Evolutionary conservation across 2,113 vertebrate species (phyloP).

Genomic region (Amblyopsis rosae): DNA sequence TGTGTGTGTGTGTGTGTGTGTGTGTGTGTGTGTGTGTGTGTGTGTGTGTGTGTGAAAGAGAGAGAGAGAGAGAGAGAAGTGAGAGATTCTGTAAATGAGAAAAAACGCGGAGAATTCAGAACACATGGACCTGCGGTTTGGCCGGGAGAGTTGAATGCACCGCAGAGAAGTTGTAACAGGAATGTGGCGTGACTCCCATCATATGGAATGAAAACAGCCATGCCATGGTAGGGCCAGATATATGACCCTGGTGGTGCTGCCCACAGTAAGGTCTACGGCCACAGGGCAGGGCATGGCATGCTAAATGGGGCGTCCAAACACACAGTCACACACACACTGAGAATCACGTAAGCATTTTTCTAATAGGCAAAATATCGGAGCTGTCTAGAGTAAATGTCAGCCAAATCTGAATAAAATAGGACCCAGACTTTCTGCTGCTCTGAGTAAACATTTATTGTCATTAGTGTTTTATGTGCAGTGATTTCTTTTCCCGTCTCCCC

Average conservation of each 20-base stretch:
- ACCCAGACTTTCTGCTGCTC: no score
- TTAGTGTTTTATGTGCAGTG: no score
- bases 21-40: constrained; percentile 6
- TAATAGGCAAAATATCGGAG: no score
- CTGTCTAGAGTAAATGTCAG: no score
- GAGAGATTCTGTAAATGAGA: constrained; percentile 70
- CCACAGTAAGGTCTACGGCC: constrained; percentile 41
- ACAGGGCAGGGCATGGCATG: constrained; percentile 40
- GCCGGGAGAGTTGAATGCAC: constrained; percentile 65
- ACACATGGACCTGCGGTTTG: constrained; percentile 74
- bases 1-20: constrained; percentile 27
- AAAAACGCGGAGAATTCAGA: constrained; percentile 74
- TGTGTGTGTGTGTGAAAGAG: constrained; percentile 18
- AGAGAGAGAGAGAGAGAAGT: constrained; percentile 19
- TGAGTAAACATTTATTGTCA: no score
- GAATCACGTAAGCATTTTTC: no score
- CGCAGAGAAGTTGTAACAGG: constrained; percentile 71
- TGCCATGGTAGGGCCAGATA: constrained; percentile 46
- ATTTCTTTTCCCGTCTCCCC: no score
- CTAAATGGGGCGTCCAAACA: no score
- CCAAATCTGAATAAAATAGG: no score
- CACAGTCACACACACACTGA: no score
- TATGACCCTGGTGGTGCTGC: constrained; percentile 27
- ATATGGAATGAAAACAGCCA: constrained; percentile 70
- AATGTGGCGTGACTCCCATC: constrained; percentile 70